Base-by-base conservation (phyloP, 2,113 vertebrate genomes). In the Bos javanicus region DNA sequence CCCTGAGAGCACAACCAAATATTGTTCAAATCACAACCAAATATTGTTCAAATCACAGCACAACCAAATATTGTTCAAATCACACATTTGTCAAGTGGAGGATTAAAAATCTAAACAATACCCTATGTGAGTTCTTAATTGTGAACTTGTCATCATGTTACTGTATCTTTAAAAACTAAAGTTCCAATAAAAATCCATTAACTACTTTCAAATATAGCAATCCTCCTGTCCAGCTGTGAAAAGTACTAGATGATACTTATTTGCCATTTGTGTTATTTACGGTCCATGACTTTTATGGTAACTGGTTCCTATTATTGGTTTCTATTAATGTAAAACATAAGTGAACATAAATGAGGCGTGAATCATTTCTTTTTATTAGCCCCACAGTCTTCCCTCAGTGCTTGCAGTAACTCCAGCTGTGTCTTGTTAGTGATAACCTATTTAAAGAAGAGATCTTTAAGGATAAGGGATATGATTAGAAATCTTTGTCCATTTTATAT, bases 281-380 rank as follows among this genome's bases (percentile, higher is more conserved):
- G 98, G 99, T 99, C 99, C 98, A 98, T 99, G 99, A 99, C 99
- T 99, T 99, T 99, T 99, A 99, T 99, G 99, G 99, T 99, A 99
- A 99, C 99, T 99, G 99, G 98, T 99, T 99, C 99, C 99, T 99
- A 99, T 99, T 99, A 99, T 99, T 99, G 99, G 99, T 99, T 99
- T 99, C 99, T 99, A 99, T 99, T 99, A 99, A 99, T 99, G 99
- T 99, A 99, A 99, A 99, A 99, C 99, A 99, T 99, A 99, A 99
- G 99, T 99, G 99, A 99, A 99, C 99, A 99, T 99, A 99, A 99
- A 99, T 99, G 99, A 99, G 99, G 99, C 99, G 97, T 99, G 99
- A 99, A 99, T 99, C 99, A 99, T 99, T 99, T 99, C 98, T 99
- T 99, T 99, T 99, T 99, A 99, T 99, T 99, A 99, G 99, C 98